Evolutionary conservation across 2,888 invertebrate genomes (phyloP), one percentile per base, ranked within the genome.

Genomic region (Drosophila cognata): DNA sequence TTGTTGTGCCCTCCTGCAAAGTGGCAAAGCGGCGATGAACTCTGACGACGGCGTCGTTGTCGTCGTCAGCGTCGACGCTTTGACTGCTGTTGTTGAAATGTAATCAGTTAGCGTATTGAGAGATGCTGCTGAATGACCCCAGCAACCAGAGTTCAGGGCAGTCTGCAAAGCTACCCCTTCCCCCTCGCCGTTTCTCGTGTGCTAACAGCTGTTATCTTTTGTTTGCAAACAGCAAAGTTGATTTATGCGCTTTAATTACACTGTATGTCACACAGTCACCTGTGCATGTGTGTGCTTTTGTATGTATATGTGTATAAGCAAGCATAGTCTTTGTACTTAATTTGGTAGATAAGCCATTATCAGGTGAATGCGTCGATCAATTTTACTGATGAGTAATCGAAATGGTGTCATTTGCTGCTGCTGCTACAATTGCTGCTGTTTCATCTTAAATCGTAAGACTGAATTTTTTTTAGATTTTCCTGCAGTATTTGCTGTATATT

Each of bases 381-480:
- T 61, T 64, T 63, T 51, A 68, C 59, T 67, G 73, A 81, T 83
- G 81, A 84, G 68, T 88, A 86, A 83, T 86, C 68, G 46, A 36
- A 67, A 56, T 35, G 60, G 46, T 57, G 53, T 77, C 59, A 58
- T 36, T 56, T 28, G 6, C 36, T 10, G 46, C 18, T 53, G 55
- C 52, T 46, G 16, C 46, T 21, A 21, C 1, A 43, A 51, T 16
- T 52, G 6, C 46, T 46, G 13, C 8, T 48, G 82, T 80, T 83
- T 88, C 74, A 63, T 63, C 58, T 67, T 16, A 55, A 28, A 51
- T 16, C 46, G 63, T 43, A 80, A 82, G 28, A 29, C 13, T 33
- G 29, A 8, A 11, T 13, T 18, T 33, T 48, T 28, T 53, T 28
- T n/a, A 28, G 1, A 41, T 18, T 51, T 38, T 6, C 36, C 18